Evolutionary conservation across 2,888 invertebrate species (phyloP), one percentile per base, ranked within the genome.

Genomic region (Oligia strigilis): DNA sequence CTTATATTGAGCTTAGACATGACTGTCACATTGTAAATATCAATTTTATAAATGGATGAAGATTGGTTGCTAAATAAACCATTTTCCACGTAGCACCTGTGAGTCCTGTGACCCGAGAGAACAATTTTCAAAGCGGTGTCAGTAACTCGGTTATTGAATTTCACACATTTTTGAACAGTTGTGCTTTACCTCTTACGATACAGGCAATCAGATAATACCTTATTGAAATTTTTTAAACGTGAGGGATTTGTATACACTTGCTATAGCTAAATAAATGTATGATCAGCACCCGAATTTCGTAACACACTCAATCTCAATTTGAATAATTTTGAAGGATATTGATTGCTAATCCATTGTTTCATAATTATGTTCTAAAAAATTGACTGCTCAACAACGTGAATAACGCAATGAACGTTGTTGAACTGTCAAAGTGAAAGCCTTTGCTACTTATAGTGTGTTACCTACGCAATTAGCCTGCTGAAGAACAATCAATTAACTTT

Each of bases 61-160:
- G 29, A 77, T 66, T 3, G 58, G 49, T 77, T 60, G 19, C 29
- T 49, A 40, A 23, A 23, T 52, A 58, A 60, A 67, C 29, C 60
- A 52, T 67, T 67, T 77, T 76, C 40, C 40, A 11, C 36, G 46
- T 17, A 49, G 19, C 66, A 60, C 40, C 77, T 77, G 77, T 19
- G 77, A 36, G n/a, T n/a, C 40, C 77, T 77, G 77, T 19, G 77
- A 36, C 36, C 36, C n/a, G 77, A 75, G 43, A 58, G 55, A 36
- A 55, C 55, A 36, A 66, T 75, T 75, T 65, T 19, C 8, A 55
- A 36, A 77, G 17, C n/a, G 40, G n/a, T 75, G 36, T 66, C 55
- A 23, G 55, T 58, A 58, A 58, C 55, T 58, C 40, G 23, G 40
- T 19, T 71, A n/a, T 1, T n/a, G 36, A 74, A 29, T 46, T 65